These are phyloP conservation scores for Sinohyriopsis cumingii DNA, from an alignment of 2,888 invertebrate genomes.

Conservation along the genomic window DNA sequence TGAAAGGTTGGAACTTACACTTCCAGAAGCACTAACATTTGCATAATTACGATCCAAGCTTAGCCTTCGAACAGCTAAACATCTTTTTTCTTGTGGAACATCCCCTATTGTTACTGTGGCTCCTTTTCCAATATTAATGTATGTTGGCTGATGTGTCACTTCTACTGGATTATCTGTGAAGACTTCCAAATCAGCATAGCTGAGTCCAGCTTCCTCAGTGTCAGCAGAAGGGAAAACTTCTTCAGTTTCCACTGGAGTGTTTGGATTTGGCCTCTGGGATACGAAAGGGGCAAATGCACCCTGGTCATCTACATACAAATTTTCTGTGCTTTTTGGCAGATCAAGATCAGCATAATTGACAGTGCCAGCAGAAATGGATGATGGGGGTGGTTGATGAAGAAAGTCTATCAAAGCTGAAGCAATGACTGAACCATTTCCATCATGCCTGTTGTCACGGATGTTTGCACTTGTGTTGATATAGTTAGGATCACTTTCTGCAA, in stretches of 20 bases:
- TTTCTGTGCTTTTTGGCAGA: constrained; percentile 73
- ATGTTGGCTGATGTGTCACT: constrained; percentile 38
- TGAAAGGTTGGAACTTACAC: constrained; percentile 19
- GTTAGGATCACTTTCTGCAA: constrained; percentile 36
- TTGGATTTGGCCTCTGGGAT: constrained; percentile 5
- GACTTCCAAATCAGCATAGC: constrained; percentile 50
- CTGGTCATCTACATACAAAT: constrained; percentile 39
- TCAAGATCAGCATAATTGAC: constrained; percentile 87
- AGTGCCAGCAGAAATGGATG: constrained; percentile 14
- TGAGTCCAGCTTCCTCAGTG: constrained; percentile 33
- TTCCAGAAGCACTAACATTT: constrained; percentile 35
- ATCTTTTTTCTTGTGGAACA: constrained; percentile 4
- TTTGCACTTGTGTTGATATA: constrained; percentile 52
- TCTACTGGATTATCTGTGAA: constrained; percentile 41
- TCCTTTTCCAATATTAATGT: constrained; percentile 49
- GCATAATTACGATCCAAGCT: constrained; percentile 46
- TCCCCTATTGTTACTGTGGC: constrained; percentile 8
- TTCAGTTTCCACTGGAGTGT: constrained; percentile 10
- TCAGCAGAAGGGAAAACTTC: constrained; percentile 23
- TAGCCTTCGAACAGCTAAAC: constrained; percentile 15
- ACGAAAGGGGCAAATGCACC: constrained; percentile 18
- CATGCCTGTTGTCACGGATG: not conserved
- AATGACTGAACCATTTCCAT: constrained; percentile 6
- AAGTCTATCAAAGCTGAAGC: constrained; percentile 55
- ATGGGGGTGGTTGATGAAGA: constrained; percentile 49